Evolutionary conservation across 2,113 vertebrate genomes (phyloP), one percentile per base, ranked within the genome.

Genomic region (Ginglymostoma cirratum): DNA sequence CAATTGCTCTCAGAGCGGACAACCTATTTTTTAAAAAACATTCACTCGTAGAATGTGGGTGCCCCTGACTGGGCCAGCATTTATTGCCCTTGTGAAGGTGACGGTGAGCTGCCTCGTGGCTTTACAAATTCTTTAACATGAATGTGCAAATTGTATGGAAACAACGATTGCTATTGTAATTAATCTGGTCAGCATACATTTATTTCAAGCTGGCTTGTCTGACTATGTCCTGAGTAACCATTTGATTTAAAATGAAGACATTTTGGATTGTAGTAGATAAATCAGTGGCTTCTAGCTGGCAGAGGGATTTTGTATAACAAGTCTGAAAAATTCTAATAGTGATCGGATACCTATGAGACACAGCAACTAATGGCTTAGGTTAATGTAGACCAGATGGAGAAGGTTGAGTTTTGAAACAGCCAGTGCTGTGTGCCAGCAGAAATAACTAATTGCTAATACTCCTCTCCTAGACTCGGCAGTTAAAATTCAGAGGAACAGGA

Each of bases 261-360:
- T 34, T 72, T 69, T 45, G 52, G 94, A 48, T 52, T 52, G 45
- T 70, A 72, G 42, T 69, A 95, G 94, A 95, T 76, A 95, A 95
- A 76, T 95, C 94, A 70, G 21, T 14, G 24, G 23, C 45, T 72
- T 95, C 94, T 38, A 72, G 69, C 94, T 72, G 42, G 94, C 94
- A 76, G 94, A 95, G 23, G 14, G 48, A 65, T 80, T 80, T 96
- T 65, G 12, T 96, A 96, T 96, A 96, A 96, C 95, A 96, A 30
- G 61, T 0, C 93, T 0, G 0, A 34, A 38, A 45, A 96, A 96
- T 87, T 95, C 15, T 94, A 96, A 96, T 17, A 96, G 96, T 96
- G 96, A 96, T 72, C 19, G 96, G 96, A 92, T 96, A 96, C 96
- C 96, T 97, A 95, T 96, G 97, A 97, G 96, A 96, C 96, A 96